Evolutionary conservation across 2,888 invertebrate genomes (phyloP), one percentile per base, ranked within the genome.

Genomic region (Platycnemis pennipes): DNA sequence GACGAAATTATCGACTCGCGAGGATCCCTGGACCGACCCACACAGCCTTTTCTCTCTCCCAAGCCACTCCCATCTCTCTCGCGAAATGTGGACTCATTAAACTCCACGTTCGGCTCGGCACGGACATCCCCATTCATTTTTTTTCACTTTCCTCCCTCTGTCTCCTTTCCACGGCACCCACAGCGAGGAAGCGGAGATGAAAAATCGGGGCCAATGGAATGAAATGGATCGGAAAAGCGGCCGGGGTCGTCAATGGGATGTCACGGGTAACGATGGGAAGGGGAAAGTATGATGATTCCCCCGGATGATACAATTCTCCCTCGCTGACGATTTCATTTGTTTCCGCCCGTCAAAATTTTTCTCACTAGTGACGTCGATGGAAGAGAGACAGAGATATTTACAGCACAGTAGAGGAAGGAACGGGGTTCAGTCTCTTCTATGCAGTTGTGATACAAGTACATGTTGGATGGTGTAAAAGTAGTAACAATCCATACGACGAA

Each of bases 201-300:
- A 77, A 77, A 77, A 77, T 77, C 77, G 77, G 77, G 37, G 77
- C 77, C 77, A 77, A 77, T 77, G 77, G 77, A 37, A 77, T 77
- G 77, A 77, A 77, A 77, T 77, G 77, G 77, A 77, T 77, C 77
- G 77, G 77, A 77, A 37, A 37, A 77, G 37, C 77, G 31, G 77
- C n/a, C 77, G 37, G 8, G n/a, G 77, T 37, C 77, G 13, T 37
- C n/a, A 11, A 2, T 26, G 63, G 63, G 63, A 8, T 77, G 37
- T 37, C 37, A 26, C 5, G 16, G 63, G 26, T 8, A 63, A 49
- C 7, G 63, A 22, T 13, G 63, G 63, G 26, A 26, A 1, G 77
- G 77, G 77, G 26, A 2, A 31, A 77, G n/a, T n/a, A n/a, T n/a
- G n/a, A n/a, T n/a, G n/a, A 63, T 37, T 77, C 77, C 77, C 7